Percentiles rank a stretch among this genome's conserved stretches.
phyloP scores from a whole-genome alignment of 2,888 invertebrate genomes.

The Cryptocheilus praepositus region DNA sequence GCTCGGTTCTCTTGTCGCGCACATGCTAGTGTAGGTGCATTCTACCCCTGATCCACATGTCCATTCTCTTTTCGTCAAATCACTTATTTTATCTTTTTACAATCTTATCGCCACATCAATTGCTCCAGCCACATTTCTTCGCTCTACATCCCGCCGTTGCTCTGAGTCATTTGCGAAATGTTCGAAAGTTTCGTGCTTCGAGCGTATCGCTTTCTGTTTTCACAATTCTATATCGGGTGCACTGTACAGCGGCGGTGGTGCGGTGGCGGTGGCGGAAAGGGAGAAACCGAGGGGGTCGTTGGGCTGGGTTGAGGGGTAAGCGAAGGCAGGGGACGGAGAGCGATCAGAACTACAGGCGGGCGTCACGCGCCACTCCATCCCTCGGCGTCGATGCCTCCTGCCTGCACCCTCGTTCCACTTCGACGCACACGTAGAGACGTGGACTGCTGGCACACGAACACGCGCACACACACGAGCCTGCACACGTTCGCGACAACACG shows the following conservation, averaged over 20 bases:
- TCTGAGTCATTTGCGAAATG: no score
- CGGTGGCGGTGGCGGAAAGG: constrained; percentile 4
- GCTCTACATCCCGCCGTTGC: no score
- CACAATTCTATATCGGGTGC: no score
- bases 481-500: neutral
- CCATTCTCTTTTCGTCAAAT: no score
- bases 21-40: no score
- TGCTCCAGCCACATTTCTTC: no score
- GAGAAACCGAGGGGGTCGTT: constrained; percentile 3
- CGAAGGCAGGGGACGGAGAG: neutral
- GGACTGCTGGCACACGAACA: neutral
- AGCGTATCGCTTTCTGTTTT: no score
- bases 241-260: neutral
- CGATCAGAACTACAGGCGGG: constrained; percentile 37
- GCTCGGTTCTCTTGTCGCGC: no score
- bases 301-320: constrained; percentile 1
- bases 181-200: no score
- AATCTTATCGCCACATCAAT: no score
- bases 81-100: no score
- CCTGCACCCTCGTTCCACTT: constrained; percentile 39
- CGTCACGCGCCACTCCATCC: constrained; percentile 40
- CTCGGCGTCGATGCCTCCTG: constrained; percentile 38
- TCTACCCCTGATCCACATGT: no score
- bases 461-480: constrained; percentile 6
- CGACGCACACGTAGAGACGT: constrained; percentile 19